Base-by-base conservation (phyloP, 2,797 vertebrate species). In the Scyliorhinus canicula region DNA sequence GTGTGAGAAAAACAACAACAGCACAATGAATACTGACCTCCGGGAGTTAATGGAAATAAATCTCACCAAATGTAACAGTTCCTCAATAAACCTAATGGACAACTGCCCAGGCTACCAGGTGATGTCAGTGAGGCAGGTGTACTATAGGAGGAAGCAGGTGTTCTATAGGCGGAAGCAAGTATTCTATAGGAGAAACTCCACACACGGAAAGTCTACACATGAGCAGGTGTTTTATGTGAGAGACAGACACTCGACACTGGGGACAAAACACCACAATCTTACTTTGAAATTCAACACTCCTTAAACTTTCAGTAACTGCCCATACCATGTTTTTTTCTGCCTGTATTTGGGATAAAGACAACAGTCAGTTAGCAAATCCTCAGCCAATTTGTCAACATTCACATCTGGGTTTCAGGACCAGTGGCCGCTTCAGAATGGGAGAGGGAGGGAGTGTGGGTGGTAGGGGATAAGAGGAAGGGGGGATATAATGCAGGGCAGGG, bases 281-380 rank as follows among this genome's bases (percentile, higher is more conserved):
- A 97, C 98, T 97, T 97, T 96, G 95, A 95, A 95, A 95, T 69
- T 79, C 1, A 77, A 93, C 95, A 26, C 19, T 96, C 96, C 96
- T 97, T 97, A 97, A 95, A 97, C 96, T 4, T 50, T 1, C 86
- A 96, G 96, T 95, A 97, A 96, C 95, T 96, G 96, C 96, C 96
- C 96, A 95, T 96, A 96, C 96, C 97, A 95, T 1, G 95, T 95
- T 95, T 95, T 96, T 86, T 40, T 86, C 95, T 97, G 96, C 95
- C 97, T 97, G 95, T 74, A 95, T 69, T 69, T 93, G 65, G 11
- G 47, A 93, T 31, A 71, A 71, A 94, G 67, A 94, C 26, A 71
- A 94, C 44, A 94, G 5, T 35, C 28, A 1, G 0, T 94, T 94
- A 94, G 67, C 28, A 16, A 71, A 47, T 31, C 24, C 24, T 69